These are phyloP conservation scores for Chlamydotis undulata DNA, from an alignment of 2,113 vertebrate genomes.

Conservation along the genomic window DNA sequence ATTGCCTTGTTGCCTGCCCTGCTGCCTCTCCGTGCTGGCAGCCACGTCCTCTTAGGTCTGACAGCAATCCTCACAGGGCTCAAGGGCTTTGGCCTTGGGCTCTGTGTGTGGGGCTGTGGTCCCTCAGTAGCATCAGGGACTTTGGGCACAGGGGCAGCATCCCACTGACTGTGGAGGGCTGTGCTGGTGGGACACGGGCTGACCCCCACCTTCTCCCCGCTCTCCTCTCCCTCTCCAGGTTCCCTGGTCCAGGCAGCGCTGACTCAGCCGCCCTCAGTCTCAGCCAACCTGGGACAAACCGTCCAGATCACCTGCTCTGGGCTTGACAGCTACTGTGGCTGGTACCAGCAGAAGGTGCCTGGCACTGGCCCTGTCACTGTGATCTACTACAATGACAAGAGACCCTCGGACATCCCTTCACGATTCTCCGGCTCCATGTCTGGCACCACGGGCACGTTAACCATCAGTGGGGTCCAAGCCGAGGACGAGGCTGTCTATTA, in stretches of 20 bases:
- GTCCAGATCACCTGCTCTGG: not conserved
- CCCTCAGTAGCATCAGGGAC: too few species aligned
- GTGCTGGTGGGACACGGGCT: not conserved
- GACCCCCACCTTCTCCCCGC: not conserved
- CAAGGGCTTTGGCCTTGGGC: too few species aligned
- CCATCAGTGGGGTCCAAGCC: not conserved
- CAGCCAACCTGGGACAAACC: not conserved
- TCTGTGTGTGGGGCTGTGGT: too few species aligned
- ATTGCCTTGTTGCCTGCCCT: too few species aligned
- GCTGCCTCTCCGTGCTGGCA: too few species aligned
- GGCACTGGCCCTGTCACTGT: not conserved
- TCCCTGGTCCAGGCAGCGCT: not conserved
- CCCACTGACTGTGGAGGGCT: too few species aligned
- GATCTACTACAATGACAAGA: too few species aligned
- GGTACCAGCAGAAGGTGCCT: not conserved
- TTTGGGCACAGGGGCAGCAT: accelerated
- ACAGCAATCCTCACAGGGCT: too few species aligned
- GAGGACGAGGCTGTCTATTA: not conserved
- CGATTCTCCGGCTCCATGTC: accelerated
- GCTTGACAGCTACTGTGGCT: not conserved
- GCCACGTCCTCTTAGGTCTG: too few species aligned
- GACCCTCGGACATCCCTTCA: not conserved
- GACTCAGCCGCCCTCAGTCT: not conserved
- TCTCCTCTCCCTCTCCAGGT: not conserved
- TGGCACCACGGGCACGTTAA: accelerated